Base-by-base conservation (phyloP, 35 echinoderm and acorn worm species). In the Stichopus chloronotus region DNA sequence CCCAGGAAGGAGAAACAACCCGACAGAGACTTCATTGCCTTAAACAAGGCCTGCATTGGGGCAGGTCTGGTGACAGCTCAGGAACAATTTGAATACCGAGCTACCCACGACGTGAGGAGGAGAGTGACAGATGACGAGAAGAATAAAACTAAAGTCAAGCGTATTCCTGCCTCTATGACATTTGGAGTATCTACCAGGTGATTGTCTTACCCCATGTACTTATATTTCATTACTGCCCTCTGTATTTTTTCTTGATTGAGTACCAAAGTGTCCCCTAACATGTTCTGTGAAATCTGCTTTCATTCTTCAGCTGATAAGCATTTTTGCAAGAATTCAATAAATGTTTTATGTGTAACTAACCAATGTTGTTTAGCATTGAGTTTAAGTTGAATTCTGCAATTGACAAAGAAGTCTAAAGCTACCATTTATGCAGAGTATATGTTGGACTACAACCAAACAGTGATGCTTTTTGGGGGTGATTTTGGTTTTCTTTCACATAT, bases 101-200 rank as follows among this genome's bases (percentile, higher is more conserved):
- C 97, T 81, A 99, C 97, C 55, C 97, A 99, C 92, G 97, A 99
- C 81, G 97, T 99, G 0, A 94, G 97, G 71, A 84, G 93, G 25
- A 91, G 94, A 60, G 95, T 95, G 53, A 90, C 97, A 25, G 97
- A 99, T 17, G 97, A 99, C 81, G 97, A 99, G 90, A 99, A 99
- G 56, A 96, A 93, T 87, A 99, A 99, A 91, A 95, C 91, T 11
- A 99, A 96, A 74, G 88, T 96, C 19, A 99, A 93, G 89, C 96
- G 97, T 68, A 99, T 99, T 87, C 97, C 97, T 69, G 95, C 97
- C 57, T 95, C 95, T 9, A 96, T 96, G 93, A 96, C 95, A 11
- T 99, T 95, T 99, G 97, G 97, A 25, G 92, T 99, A 12, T 96
- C 97, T 68, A 99, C 97, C 80, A 96, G 97, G 97, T 99, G 86